Base-by-base conservation (phyloP, 1,140 invertebrate genomes). In the Drosophila saltans region DNA sequence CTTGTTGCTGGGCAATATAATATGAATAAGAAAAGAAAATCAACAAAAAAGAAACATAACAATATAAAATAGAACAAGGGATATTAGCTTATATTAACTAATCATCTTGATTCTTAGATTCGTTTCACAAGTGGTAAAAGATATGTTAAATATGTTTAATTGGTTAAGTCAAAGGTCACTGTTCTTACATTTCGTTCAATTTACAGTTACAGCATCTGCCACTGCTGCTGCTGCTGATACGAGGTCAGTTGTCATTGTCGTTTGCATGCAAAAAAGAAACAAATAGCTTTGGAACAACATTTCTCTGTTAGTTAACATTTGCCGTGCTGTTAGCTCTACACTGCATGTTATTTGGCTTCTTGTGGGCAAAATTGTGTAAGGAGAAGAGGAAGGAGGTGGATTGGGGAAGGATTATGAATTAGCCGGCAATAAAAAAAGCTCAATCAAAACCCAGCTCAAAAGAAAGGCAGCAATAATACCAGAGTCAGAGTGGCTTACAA, bases 401-500 rank as follows among this genome's bases (percentile, higher is more conserved):
- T 26, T 8, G 33, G 61, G 55, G 66, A n/a, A 55, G 66, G 21
- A 55, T 40, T 45, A 40, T 66, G 39, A 41, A 60, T 66, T 41
- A 65, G 65, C 66, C 56, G 62, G 45, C 78, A 70, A 39, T 55
- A 72, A 74, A 16, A 21, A 57, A 81, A 86, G 78, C 78, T 78
- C 62, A 71, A 65, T 48, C 6, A 28, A 73, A 75, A 66, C 43
- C 21, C 59, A 66, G 40, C 40, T 41, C 40, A 62, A n/a, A 64
- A 45, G 26, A 9, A 10, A n/a, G 6, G 28, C 57, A 61, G 28
- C 57, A 61, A 30, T 36, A 28, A 59, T 24, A 30, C 24, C 21
- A 78, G 40, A 59, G 69, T 58, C 43, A 61, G 65, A 57, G 36
- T 71, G 68, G 86, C 92, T 92, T 92, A 92, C 92, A 92, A 92